Conservation (phyloP, 2,797 vertebrate species). For the Tadarida brasiliensis region DNA sequence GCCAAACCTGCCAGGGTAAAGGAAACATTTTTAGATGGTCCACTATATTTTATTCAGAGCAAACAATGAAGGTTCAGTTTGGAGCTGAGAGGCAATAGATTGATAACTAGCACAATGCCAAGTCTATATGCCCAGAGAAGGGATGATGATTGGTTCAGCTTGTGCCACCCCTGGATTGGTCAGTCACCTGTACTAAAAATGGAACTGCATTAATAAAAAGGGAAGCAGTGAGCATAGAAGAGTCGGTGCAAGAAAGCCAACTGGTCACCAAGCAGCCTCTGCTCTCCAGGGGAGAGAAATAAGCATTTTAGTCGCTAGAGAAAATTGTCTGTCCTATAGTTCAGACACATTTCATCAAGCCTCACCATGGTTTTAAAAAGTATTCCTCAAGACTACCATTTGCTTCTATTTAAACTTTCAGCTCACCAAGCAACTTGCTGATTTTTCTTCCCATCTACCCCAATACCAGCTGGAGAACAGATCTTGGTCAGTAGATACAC, state of each 20-base stretch:
- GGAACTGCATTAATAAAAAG: background rate
- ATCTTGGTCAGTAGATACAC: background rate
- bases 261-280: background rate
- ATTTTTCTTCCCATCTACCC: background rate
- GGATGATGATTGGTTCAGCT: background rate
- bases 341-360: background rate
- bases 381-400: background rate
- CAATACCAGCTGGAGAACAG: background rate
- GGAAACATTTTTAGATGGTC: background rate
- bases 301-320: background rate
- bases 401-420: background rate
- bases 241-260: background rate
- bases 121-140: background rate
- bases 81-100: background rate
- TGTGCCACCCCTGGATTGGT: background rate
- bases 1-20: too few species aligned
- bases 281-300: background rate
- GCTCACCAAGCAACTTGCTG: constrained; percentile 13
- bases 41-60: background rate
- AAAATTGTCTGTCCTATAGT: background rate
- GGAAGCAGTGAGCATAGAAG: background rate
- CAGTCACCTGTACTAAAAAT: background rate
- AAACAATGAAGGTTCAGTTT: background rate
- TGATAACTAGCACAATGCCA: background rate
- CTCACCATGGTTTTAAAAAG: constrained; percentile 2